Evolutionary conservation across 23 tunicate species (phyloP), one percentile per base, ranked within the genome.

Genomic region (Oikopleura albicans): DNA sequence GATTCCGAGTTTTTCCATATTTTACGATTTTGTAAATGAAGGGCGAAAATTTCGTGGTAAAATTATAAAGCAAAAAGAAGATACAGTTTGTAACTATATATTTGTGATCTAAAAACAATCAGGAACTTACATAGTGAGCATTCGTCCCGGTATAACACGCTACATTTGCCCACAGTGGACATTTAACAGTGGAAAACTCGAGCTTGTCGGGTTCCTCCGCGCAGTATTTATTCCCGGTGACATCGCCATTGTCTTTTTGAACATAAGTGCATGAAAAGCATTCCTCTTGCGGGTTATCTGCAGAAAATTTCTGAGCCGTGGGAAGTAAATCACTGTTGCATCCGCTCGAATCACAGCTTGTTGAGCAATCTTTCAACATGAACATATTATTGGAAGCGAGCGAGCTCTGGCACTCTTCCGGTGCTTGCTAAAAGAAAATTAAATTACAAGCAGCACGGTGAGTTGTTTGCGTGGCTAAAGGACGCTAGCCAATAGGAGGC

Each of bases 201-300:
- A 71, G 79, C 4, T 71, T 71, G 79, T 71, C 79, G 4, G 79
- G 79, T 29, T 71, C 37, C 28, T 71, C 79, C 27, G 79, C 79
- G 37, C 79, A 71, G 31, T 22, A 71, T 2, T 16, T 4, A 29
- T 71, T 71, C 28, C 79, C 79, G 31, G 35, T 22, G 31, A 71
- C 79, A 71, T 34, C 31, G 28, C 79, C 79, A 29, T 71, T 37
- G 2, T 27, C 79, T 16, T 71, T 71, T 29, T 71, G 37, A 12
- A 4, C 33, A 71, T 71, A 71, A 34, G 27, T 16, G 79, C 79
- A 71, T 2, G 79, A 22, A 37, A 71, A 71, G 37, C 79, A 71
- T 34, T 37, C 31, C 4, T 71, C 79, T 71, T 71, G 63, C 22
- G 63, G 63, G 12, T 49, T 49, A 49, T 49, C 63, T 8, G 22